Conservation (phyloP, 2,797 vertebrate genomes). For the Rachycentron canadum region DNA sequence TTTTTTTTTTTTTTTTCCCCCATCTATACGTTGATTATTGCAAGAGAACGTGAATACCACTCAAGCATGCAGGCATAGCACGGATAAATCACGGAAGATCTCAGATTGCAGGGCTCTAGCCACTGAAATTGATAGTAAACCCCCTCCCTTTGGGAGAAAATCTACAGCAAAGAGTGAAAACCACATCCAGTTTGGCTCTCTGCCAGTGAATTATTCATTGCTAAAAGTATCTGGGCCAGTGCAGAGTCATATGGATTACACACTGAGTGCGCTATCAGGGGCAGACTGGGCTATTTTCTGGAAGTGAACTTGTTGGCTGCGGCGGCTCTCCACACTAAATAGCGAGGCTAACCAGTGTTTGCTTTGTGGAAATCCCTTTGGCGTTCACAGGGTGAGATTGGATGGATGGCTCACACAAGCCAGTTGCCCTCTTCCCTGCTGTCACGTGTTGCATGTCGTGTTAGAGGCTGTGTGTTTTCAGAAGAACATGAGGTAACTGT, state of each 20-base stretch:
- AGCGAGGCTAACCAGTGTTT: conserved; percentile 86
- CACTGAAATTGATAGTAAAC: conserved; percentile 80
- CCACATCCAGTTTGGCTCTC: conserved; percentile 79
- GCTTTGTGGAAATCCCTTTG: conserved; percentile 86
- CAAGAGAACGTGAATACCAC: conserved; percentile 55
- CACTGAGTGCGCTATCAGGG: conserved; percentile 57
- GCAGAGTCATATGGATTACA: conserved; percentile 77
- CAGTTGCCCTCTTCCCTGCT: conserved; percentile 47
- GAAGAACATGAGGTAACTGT: conserved; percentile 28
- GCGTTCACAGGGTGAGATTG: conserved; percentile 77
- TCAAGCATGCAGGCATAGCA: conserved; percentile 61
- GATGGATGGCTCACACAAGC: conserved; percentile 68
- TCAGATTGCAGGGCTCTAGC: conserved; percentile 75
- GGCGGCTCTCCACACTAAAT: conserved; percentile 81
- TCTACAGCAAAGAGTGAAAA: conserved; percentile 71
- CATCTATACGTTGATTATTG: conserved; percentile 41
- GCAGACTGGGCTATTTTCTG: conserved; percentile 71
- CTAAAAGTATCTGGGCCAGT: conserved; percentile 75
- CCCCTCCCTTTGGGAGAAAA: conserved; percentile 58
- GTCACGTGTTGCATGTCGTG: conserved; percentile 50
- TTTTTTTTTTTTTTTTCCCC: not conserved
- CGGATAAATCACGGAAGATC: conserved; percentile 72
- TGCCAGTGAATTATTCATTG: conserved; percentile 81
- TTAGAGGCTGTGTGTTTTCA: conserved; percentile 36
- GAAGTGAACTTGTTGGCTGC: conserved; percentile 78